Evolutionary conservation across 2,888 invertebrate genomes (phyloP), one percentile per base, ranked within the genome.

Genomic region (Belgica antarctica): DNA sequence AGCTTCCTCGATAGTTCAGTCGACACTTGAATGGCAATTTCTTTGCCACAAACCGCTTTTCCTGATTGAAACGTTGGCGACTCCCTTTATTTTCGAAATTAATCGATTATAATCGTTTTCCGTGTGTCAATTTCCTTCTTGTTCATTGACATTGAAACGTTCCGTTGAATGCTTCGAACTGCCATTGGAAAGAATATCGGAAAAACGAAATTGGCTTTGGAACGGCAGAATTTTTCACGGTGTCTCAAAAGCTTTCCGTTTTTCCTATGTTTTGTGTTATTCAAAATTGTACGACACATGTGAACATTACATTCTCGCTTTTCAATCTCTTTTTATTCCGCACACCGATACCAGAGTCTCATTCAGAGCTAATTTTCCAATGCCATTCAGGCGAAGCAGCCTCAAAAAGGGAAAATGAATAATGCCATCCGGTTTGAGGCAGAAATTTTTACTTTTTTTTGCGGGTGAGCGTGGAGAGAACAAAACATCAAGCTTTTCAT

Each of bases 401-500:
- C n/a, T n/a, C n/a, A n/a, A n/a, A n/a, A n/a, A n/a, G n/a, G n/a
- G n/a, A n/a, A n/a, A n/a, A n/a, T n/a, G 41, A 41, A 15, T n/a
- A 41, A 2, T 41, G 41, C 41, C 41, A 41, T 41, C 41, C 41
- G 41, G 34, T 34, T 34, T 34, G 7, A 34, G 34, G n/a, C n/a
- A 34, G 34, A 34, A 34, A 7, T 41, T 41, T 41, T 41, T 10
- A 12, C 31, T 31, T 41, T 41, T n/a, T n/a, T n/a, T n/a, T n/a
- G 34, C 12, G 12, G 34, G 34, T n/a, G 41, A 41, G n/a, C 34
- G 7, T 7, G 2, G 52, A 52, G 22, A 17, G 52, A n/a, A n/a
- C n/a, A n/a, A n/a, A n/a, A n/a, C 52, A 5, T 52, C 19, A 52
- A 61, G 61, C 61, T 3, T 52, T 52, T 61, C 61, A 61, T 61